Conservation (phyloP, 2,113 vertebrate genomes). For the Peromyscus californicus region DNA sequence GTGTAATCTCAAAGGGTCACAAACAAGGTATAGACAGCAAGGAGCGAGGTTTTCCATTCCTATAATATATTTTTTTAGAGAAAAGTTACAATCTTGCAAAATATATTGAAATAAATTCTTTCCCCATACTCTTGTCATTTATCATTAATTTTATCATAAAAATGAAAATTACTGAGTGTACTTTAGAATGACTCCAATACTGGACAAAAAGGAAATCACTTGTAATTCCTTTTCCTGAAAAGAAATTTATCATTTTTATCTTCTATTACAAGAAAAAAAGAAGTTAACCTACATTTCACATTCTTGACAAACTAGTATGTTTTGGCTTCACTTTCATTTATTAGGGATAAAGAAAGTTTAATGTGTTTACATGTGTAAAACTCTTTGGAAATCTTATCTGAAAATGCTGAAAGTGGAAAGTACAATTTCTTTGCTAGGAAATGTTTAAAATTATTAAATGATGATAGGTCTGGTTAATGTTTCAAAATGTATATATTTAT, state of each 20-base stretch:
- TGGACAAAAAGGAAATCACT: background rate
- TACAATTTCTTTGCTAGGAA: background rate
- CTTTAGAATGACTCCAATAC: background rate
- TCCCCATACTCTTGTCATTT: background rate
- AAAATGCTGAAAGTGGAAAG: background rate
- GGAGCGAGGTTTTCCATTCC: too few relatives aligned
- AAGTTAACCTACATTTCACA: background rate
- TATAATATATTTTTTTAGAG: too few relatives aligned
- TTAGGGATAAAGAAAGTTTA: background rate
- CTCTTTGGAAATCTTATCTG: background rate
- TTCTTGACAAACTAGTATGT: background rate
- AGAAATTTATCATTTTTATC: background rate
- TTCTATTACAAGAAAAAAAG: background rate
- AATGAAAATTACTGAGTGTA: background rate
- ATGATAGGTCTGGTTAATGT: background rate
- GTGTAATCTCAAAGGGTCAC: too few relatives aligned
- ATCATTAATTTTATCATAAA: background rate
- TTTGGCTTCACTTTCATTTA: background rate
- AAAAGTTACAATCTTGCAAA: too few relatives aligned
- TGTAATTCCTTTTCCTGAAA: background rate
- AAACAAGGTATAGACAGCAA: too few relatives aligned
- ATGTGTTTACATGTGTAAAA: constrained; percentile 15
- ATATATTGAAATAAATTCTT: background rate
- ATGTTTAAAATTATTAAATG: background rate
- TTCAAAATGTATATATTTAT: background rate